Evolutionary conservation across 2,113 vertebrate genomes (phyloP), one percentile per base, ranked within the genome.

Genomic region (Isurus oxyrinchus): DNA sequence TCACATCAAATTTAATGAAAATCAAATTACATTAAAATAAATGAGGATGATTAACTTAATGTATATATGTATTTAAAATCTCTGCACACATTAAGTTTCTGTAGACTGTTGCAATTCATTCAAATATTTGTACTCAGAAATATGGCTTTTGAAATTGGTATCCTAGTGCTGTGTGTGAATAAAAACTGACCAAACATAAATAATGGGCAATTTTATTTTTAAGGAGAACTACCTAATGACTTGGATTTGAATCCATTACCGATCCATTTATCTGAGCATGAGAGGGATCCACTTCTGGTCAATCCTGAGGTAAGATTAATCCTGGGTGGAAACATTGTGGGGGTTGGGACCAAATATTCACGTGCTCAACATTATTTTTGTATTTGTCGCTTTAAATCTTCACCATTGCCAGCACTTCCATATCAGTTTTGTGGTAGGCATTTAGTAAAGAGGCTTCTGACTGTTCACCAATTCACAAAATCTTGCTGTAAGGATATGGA

Each of bases 241-340:
- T 69, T 96, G 19, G 97, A 97, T 35, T 96, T 96, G 49, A 97
- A 97, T 87, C 97, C 76, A 44, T 97, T 98, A 96, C 98, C 98
- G 31, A 87, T 96, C 67, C 98, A 98, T 97, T 97, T 98, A 55
- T 97, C 97, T 49, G 96, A 97, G 67, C 96, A 98, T 96, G 97
- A 66, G 3, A 97, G 98, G 69, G 98, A 98, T 94, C 95, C 97
- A 0, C 96, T 98, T 81, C 97, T 98, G 97, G 96, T 98, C 81
- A 97, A 98, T 27, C 98, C 98, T 19, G 98, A 98, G 98, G 98
- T 98, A 97, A 96, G 76, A 72, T 16, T 55, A 55, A 55, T 95
- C 67, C 14, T 55, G 0, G 59, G n/a, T 59, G n/a, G 2, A 94
- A n/a, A n/a, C 57, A 61, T 23, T 59, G 27, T 67, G 72, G 69